Percentiles rank a stretch among this genome's conserved stretches.
Evolutionary conservation across 2,888 invertebrate genomes (phyloP).

Genomic region (Stenotaenia linearis): DNA sequence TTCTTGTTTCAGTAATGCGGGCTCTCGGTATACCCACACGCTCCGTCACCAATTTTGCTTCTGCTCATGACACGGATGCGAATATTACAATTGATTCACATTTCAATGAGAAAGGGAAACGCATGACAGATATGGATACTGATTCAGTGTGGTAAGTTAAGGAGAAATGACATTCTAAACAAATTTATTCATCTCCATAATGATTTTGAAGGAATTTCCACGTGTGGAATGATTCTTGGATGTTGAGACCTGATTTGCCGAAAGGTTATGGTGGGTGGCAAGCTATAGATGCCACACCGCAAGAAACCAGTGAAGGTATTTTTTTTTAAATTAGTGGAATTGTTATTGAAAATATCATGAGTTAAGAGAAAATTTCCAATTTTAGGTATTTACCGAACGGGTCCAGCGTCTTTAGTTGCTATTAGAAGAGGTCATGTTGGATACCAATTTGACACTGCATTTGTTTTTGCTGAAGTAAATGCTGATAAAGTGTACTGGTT

Average conservation of each 20-base stretch:
- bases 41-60: constrained; percentile 70
- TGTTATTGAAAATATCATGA: not conserved
- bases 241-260: constrained; percentile 68
- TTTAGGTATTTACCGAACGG: constrained; percentile 46
- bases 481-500: constrained; percentile 72
- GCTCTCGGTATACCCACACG: constrained; percentile 71
- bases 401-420: constrained; percentile 65
- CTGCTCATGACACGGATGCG: constrained; percentile 70
- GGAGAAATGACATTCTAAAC: too few species aligned
- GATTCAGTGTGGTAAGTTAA: constrained; percentile 77
- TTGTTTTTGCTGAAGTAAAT: constrained; percentile 71
- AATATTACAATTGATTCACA: constrained; percentile 69
- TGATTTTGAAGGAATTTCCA: constrained; percentile 76
- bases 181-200: too few species aligned
- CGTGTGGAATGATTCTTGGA: constrained; percentile 76
- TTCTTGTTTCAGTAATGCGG: constrained; percentile 58
- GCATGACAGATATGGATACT: constrained; percentile 59
- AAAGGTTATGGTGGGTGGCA: constrained; percentile 75
- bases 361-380: not conserved
- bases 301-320: constrained; percentile 61
- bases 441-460: constrained; percentile 65
- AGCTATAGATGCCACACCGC: constrained; percentile 72
- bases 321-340: not conserved
- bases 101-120: constrained; percentile 61
- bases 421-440: constrained; percentile 68